Conservation (phyloP, 2,888 invertebrate species). For the Oeneis ivallda region DNA sequence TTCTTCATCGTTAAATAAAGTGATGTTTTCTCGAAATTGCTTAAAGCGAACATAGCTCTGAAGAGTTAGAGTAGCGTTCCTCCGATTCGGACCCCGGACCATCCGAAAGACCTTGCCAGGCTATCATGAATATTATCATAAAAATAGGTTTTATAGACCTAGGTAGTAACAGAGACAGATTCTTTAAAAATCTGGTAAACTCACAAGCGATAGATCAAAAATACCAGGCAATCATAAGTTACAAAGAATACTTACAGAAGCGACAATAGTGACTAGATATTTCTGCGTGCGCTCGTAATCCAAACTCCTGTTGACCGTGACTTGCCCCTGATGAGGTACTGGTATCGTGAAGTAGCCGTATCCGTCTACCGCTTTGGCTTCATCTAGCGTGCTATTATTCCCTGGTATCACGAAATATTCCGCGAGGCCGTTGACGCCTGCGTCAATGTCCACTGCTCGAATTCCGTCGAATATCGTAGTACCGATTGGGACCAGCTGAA, state of each 20-base stretch:
- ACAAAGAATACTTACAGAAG: conserved; percentile 86
- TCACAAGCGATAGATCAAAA: background rate
- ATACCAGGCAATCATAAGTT: background rate
- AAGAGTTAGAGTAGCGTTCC: no score
- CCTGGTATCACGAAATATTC: conserved; percentile 92
- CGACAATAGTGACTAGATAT: conserved; percentile 93
- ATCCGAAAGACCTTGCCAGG: no score
- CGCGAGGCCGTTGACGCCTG: conserved; percentile 93
- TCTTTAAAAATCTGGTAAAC: background rate
- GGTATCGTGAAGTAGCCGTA: conserved; percentile 92
- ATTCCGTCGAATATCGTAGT: conserved; percentile 92
- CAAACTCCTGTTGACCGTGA: conserved; percentile 91
- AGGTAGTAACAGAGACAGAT: background rate
- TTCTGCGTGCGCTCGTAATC: conserved; percentile 94
- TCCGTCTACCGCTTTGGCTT: conserved; percentile 86
- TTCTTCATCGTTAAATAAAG: no score
- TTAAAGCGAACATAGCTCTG: no score
- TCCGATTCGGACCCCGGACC: no score
- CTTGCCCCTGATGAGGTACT: conserved; percentile 93
- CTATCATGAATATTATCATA: no score
- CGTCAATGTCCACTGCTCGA: conserved; percentile 90
- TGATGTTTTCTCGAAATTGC: no score
- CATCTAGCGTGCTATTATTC: conserved; percentile 65
- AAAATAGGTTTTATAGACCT: no score
- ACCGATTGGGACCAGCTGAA: conserved; percentile 92